A percentile compares a stretch with the other conserved stretches of the same genome.
Conservation (phyloP, 2,888 invertebrate species). For the Spisula subtruncata region DNA sequence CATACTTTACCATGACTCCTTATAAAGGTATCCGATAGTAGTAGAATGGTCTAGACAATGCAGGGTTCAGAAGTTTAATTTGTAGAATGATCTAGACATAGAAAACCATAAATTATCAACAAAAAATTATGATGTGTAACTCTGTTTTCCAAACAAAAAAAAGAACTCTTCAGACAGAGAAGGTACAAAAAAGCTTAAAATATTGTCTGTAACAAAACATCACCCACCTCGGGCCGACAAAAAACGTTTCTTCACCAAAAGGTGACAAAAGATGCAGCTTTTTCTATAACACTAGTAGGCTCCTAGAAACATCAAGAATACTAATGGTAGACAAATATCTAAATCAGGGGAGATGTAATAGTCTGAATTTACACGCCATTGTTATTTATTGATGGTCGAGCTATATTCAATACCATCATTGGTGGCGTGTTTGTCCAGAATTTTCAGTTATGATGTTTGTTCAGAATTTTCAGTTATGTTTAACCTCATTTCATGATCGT, state of each 20-base stretch:
- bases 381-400: not conserved
- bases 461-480: not conserved
- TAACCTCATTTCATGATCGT: too few relatives aligned
- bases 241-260: not conserved
- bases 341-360: not conserved
- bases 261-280: not conserved
- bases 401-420: not conserved
- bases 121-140: too few relatives aligned
- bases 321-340: slow-evolving; percentile 1
- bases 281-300: not conserved
- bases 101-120: too few relatives aligned
- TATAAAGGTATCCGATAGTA: too few relatives aligned
- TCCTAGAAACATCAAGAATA: not conserved
- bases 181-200: not conserved
- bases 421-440: not conserved
- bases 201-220: not conserved
- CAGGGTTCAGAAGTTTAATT: too few relatives aligned
- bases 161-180: not conserved
- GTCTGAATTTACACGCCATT: slow-evolving; percentile 14
- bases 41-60: too few relatives aligned
- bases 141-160: too few relatives aligned
- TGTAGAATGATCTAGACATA: too few relatives aligned
- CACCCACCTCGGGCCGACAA: not conserved
- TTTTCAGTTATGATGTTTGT: not conserved
- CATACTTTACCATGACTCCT: too few relatives aligned